Evolutionary conservation across 2,113 vertebrate genomes (phyloP).

Genomic region (Hippocampus mohnikei): DNA sequence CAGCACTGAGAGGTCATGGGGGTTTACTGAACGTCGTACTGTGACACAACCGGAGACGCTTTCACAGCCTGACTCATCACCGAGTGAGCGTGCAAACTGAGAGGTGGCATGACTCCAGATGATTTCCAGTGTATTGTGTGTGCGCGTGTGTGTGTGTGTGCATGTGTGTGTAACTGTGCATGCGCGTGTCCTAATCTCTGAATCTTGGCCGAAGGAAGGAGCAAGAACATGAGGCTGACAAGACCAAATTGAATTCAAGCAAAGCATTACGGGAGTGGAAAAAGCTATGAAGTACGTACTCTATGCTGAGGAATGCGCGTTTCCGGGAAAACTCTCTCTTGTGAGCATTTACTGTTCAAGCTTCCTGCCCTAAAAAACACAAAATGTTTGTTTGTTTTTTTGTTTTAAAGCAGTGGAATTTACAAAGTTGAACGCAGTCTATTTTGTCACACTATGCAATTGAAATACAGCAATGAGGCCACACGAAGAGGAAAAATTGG

Average conservation of each 20-base stretch:
- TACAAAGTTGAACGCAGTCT: neutral
- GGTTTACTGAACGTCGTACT: neutral
- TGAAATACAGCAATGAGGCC: no score
- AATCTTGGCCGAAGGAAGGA: neutral
- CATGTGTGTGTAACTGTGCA: no score
- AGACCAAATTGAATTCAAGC: neutral
- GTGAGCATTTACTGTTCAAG: constrained; percentile 31
- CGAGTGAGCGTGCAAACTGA: neutral
- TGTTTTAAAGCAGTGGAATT: neutral
- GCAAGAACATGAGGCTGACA: neutral
- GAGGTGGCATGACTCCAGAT: neutral
- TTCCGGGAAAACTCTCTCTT: constrained; percentile 57
- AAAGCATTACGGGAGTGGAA: constrained; percentile 25
- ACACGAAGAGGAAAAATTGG: no score
- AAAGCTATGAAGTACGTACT: constrained; percentile 19
- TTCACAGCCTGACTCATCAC: neutral
- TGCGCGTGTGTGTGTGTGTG: neutral
- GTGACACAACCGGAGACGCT: neutral
- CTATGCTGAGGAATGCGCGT: constrained; percentile 62
- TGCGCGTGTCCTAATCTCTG: neutral
- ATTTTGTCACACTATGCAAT: neutral
- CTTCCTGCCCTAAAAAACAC: constrained; percentile 48
- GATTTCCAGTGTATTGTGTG: neutral
- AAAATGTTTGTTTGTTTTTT: constrained; percentile 14
- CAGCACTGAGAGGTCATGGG: neutral